These are phyloP conservation scores for Heliothis virescens DNA, from an alignment of 1,140 invertebrate species.

Conservation along the genomic window DNA sequence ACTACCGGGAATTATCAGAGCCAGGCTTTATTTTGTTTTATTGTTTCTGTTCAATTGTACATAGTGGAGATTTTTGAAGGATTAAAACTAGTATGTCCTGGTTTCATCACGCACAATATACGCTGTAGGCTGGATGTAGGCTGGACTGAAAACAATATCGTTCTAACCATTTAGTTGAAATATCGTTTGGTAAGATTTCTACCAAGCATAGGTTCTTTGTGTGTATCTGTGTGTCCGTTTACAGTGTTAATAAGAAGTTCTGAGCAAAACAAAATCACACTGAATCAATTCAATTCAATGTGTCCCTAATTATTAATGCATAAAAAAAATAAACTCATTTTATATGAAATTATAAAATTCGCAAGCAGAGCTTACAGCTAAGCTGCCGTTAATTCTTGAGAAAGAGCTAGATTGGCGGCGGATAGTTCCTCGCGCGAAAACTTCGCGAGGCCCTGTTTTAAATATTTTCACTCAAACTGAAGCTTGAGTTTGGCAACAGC, in stretches of 20 bases:
- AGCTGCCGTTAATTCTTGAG: conserved; percentile 17
- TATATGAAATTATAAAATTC: neutral
- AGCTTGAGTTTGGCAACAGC: conserved; percentile 9
- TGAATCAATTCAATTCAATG: too few species aligned
- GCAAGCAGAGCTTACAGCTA: neutral
- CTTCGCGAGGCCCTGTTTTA: conserved; percentile 13
- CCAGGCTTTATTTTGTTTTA: conserved; percentile 12
- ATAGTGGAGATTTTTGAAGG: neutral
- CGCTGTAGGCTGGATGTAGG: too few species aligned
- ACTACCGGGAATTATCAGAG: conserved; percentile 26
- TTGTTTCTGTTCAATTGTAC: conserved; percentile 2
- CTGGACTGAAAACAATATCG: too few species aligned
- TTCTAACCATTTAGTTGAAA: too few species aligned
- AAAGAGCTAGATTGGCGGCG: neutral
- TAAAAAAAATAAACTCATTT: neutral
- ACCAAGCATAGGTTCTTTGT: too few species aligned
- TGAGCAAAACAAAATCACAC: too few species aligned
- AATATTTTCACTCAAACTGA: conserved; percentile 11
- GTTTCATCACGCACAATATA: too few species aligned
- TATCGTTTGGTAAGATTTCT: too few species aligned
- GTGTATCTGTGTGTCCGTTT: too few species aligned
- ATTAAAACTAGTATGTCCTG: neutral
- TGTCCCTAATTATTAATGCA: too few species aligned
- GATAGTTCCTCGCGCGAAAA: conserved; percentile 10
- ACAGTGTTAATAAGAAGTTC: too few species aligned